Conservation (phyloP, 2,113 vertebrate genomes). For the Alethe diademata region DNA sequence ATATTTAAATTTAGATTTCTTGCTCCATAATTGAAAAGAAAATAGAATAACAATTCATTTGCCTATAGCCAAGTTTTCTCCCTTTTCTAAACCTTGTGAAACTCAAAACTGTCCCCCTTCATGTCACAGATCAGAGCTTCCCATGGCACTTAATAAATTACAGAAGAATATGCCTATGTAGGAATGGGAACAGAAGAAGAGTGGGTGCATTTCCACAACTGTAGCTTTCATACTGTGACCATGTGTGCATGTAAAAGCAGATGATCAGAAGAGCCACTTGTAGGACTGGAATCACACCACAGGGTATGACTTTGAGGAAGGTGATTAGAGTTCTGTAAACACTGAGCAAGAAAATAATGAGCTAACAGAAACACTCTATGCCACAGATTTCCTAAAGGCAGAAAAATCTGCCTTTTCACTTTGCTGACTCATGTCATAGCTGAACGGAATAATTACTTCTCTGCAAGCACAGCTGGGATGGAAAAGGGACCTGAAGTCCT, state of each 20-base stretch:
- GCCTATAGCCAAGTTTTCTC: not conserved
- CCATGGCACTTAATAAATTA: not conserved
- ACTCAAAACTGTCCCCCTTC: not conserved
- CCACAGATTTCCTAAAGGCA: not conserved
- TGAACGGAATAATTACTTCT: not conserved
- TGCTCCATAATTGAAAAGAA: not conserved
- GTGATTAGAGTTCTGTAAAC: not conserved
- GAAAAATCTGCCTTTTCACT: not conserved
- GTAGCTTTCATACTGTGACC: not conserved
- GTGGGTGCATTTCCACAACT: not conserved
- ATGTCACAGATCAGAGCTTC: not conserved
- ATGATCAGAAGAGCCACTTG: not conserved
- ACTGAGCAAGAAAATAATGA: not conserved
- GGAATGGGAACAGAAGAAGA: not conserved
- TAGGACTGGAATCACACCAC: not conserved
- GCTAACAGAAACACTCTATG: not conserved
- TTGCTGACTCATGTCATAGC: not conserved
- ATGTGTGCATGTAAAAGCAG: not conserved
- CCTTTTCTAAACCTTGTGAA: not conserved
- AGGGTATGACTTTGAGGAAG: not conserved
- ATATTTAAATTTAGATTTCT: conserved; percentile 12
- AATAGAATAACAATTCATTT: not conserved
- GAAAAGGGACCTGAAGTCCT: not conserved
- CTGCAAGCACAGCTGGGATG: not conserved
- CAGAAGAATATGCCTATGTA: not conserved